These are phyloP conservation scores for Bos taurus DNA, from an alignment of 2,113 vertebrate genomes.

Conservation along the genomic window ARS-UCD2.0 NC_037328.1:93608501-93609000, in stretches of 20 bases:
- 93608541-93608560: not conserved
- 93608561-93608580: not conserved
- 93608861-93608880: not conserved
- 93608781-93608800: not conserved
- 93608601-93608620: not conserved
- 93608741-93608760: not conserved
- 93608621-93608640: not conserved
- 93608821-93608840: not conserved
- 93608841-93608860: not conserved
- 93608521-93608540: not conserved
- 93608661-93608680: not conserved
- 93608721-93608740: not conserved
- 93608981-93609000: not conserved
- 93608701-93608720: not conserved
- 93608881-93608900: not conserved
- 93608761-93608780: not conserved
- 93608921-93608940: not conserved
- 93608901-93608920: not conserved
- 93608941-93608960: not conserved
- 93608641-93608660: not conserved
- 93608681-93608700: not conserved
- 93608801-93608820: not conserved
- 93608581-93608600: not conserved
- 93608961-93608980: not conserved
- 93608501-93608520: not conserved